These are phyloP conservation scores for Heliconius sara DNA, from an alignment of 2,888 invertebrate species.

Conservation along the genomic window DNA sequence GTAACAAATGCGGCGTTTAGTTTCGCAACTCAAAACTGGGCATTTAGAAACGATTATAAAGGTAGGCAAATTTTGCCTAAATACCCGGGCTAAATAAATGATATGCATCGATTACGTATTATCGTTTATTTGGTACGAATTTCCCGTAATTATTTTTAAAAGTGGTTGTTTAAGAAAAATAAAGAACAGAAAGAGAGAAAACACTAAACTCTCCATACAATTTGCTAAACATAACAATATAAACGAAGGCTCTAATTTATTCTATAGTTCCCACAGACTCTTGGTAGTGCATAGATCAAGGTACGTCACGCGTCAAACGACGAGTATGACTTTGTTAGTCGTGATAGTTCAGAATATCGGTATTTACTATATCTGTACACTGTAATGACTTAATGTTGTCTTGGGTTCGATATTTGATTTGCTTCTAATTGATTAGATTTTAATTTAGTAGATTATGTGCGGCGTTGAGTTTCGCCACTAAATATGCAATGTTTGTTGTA, in stretches of 20 bases:
- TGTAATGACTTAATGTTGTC: constrained; percentile 20
- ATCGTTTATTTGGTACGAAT: too few relatives aligned
- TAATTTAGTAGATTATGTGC: too few relatives aligned
- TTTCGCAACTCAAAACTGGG: too few relatives aligned
- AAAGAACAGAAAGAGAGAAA: background rate
- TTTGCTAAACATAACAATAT: background rate
- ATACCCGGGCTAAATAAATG: too few relatives aligned
- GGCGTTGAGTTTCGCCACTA: too few relatives aligned
- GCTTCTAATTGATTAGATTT: too few relatives aligned
- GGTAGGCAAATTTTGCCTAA: too few relatives aligned
- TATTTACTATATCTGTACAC: background rate
- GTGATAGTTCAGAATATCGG: constrained; percentile 44
- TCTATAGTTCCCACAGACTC: constrained; percentile 44
- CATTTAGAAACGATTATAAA: too few relatives aligned
- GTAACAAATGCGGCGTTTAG: background rate
- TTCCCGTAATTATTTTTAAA: too few relatives aligned
- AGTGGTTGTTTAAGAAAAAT: background rate
- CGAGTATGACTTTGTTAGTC: constrained; percentile 41
- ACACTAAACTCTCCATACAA: background rate
- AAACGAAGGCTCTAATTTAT: background rate
- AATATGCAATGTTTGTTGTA: too few relatives aligned
- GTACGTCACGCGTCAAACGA: constrained; percentile 42
- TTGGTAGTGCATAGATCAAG: constrained; percentile 43
- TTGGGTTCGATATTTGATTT: too few relatives aligned
- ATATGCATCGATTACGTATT: too few relatives aligned